Conservation (phyloP, 2,113 vertebrate species). For the Polyodon spathula region DNA sequence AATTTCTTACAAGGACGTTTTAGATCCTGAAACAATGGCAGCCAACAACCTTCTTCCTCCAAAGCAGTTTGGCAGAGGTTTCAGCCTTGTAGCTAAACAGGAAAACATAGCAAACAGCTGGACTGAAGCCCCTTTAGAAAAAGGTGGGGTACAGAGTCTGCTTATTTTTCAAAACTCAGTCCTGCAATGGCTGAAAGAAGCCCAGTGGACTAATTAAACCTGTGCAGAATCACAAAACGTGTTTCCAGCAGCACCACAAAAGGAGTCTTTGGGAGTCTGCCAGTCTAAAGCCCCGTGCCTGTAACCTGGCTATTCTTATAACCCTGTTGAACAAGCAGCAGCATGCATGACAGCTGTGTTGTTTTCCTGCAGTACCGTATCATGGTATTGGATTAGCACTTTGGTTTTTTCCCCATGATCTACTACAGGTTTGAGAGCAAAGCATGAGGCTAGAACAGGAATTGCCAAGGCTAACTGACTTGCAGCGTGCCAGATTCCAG, state of each 20-base stretch:
- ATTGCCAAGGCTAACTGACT: background rate
- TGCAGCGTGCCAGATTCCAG: constrained; percentile 2
- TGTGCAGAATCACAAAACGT: background rate
- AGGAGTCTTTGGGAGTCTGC: background rate
- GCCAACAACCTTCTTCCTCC: constrained; percentile 32
- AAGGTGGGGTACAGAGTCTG: background rate
- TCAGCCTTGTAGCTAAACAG: background rate
- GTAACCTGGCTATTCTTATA: background rate
- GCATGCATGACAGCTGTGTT: background rate
- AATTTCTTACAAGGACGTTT: constrained; percentile 48
- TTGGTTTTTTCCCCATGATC: background rate
- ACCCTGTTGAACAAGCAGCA: background rate
- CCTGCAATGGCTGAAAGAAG: background rate
- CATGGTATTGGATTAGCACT: background rate
- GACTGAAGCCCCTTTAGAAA: background rate
- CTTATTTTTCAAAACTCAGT: background rate
- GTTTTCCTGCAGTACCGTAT: background rate
- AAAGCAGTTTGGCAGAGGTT: background rate
- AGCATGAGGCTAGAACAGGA: background rate
- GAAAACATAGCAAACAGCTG: background rate
- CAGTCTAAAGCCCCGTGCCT: background rate
- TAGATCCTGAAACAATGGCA: constrained; percentile 50
- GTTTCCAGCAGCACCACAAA: background rate
- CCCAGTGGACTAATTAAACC: background rate
- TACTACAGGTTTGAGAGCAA: too few species aligned